Evolutionary conservation across 92 coral and sea anemone species (phyloP).

Genomic region (Muricea muricata): DNA sequence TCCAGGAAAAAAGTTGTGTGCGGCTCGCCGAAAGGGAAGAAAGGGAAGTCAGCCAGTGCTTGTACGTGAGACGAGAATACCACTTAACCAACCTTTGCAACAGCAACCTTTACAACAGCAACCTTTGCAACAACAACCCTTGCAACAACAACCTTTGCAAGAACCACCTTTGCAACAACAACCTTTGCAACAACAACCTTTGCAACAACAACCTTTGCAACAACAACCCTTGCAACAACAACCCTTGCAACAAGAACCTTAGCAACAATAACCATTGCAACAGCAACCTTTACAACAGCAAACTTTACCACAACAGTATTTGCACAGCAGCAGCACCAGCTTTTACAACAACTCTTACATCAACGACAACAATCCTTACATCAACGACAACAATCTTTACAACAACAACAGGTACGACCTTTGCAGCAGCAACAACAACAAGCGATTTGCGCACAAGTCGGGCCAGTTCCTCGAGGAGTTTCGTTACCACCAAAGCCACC

Average conservation of each 20-base stretch:
- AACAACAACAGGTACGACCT: neutral
- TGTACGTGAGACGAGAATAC: neutral
- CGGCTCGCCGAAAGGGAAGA: neutral
- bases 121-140: neutral
- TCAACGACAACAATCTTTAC: neutral
- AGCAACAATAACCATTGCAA: neutral
- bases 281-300: neutral
- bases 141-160: too few species aligned
- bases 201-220: too few species aligned
- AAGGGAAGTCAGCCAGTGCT: neutral
- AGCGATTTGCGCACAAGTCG: neutral
- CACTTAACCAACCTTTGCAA: neutral
- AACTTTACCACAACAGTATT: neutral
- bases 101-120: neutral
- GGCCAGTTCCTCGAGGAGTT: slow-evolving; percentile 15
- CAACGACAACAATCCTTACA: too few species aligned
- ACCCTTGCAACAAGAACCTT: neutral
- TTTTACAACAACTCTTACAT: too few species aligned
- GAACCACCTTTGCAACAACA: too few species aligned
- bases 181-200: too few species aligned
- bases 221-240: neutral
- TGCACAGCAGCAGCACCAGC: neutral
- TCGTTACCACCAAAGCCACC: slow-evolving; percentile 4
- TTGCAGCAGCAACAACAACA: slow-evolving; percentile 9
- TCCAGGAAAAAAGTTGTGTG: neutral